phyloP scores from a whole-genome alignment of 2,797 vertebrate genomes.

The Cynodonichthys magdalenae region DNA sequence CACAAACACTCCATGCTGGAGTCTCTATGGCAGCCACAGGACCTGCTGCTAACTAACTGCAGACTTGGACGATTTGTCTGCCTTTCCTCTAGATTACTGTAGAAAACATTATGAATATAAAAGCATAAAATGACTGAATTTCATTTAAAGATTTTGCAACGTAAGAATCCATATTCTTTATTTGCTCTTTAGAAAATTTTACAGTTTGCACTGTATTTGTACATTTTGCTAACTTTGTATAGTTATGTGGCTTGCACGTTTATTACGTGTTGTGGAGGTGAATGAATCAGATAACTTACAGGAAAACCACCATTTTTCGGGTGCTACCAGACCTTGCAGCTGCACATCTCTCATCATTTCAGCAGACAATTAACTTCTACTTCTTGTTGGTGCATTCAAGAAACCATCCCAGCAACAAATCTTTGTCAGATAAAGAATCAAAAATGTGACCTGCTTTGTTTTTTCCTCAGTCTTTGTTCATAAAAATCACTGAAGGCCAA shows the following conservation, averaged over 20 bases:
- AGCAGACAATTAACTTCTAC: constrained; percentile 3
- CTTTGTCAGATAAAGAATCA: constrained; percentile 7
- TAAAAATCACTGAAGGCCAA: background rate
- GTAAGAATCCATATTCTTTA: too few relatives aligned
- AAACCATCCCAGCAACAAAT: background rate
- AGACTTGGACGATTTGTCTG: background rate
- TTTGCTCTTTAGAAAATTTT: too few relatives aligned
- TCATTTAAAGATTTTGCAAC: background rate
- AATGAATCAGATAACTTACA: constrained; percentile 62
- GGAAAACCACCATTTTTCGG: constrained; percentile 61
- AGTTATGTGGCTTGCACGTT: background rate
- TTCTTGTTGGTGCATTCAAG: constrained; percentile 13
- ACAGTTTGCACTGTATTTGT: too few relatives aligned
- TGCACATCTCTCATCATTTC: constrained; percentile 15
- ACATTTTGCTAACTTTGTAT: too few relatives aligned
- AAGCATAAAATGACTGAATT: background rate
- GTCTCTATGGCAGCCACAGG: constrained; percentile 55
- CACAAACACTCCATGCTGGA: constrained; percentile 14
- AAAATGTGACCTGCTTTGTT: background rate
- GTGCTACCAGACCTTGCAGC: constrained; percentile 3
- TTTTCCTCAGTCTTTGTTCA: constrained; percentile 17
- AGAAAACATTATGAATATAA: too few relatives aligned
- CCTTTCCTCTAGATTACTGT: constrained; percentile 6
- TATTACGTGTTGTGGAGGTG: background rate
- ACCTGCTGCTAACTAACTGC: constrained; percentile 19